A percentile compares a stretch with the other conserved stretches of the same genome.
Evolutionary conservation across 2,888 invertebrate genomes (phyloP).

Genomic region (Epinotia ramella): DNA sequence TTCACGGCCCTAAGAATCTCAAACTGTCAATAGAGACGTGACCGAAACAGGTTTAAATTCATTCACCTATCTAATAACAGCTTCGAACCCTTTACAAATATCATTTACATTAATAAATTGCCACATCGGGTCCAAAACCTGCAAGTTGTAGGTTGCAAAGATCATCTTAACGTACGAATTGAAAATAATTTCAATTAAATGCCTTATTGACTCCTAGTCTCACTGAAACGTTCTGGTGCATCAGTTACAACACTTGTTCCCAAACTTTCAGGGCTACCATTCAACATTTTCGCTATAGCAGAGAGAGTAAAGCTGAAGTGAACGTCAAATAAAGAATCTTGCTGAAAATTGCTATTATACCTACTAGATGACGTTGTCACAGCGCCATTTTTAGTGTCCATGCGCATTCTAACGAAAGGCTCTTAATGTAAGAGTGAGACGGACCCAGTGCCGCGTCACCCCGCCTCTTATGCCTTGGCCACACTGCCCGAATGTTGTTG

Average conservation of each 20-base stretch:
- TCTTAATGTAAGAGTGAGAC: too few relatives aligned
- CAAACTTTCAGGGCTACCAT: constrained; percentile 49
- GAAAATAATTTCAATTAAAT: constrained; percentile 48
- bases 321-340: not conserved
- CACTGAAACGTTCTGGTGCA: constrained; percentile 69
- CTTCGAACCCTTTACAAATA: constrained; percentile 36
- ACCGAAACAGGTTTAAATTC: constrained; percentile 17
- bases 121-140: constrained; percentile 45
- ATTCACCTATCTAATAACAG: constrained; percentile 37
- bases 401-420: too few relatives aligned
- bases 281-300: constrained; percentile 19
- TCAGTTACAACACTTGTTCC: constrained; percentile 67
- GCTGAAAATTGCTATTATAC: not conserved
- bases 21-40: constrained; percentile 39
- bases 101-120: constrained; percentile 43
- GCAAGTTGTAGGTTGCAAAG: constrained; percentile 30
- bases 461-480: too few relatives aligned
- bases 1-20: constrained; percentile 32
- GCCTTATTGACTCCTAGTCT: constrained; percentile 66
- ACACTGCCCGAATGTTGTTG: too few relatives aligned
- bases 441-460: too few relatives aligned
- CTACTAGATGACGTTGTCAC: not conserved
- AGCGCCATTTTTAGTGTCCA: not conserved
- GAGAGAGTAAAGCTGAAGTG: not conserved
- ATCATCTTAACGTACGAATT: constrained; percentile 40